These are phyloP conservation scores for Ceyx melanurus DNA, from an alignment of 2,113 vertebrate genomes.

Conservation along the genomic window DNA sequence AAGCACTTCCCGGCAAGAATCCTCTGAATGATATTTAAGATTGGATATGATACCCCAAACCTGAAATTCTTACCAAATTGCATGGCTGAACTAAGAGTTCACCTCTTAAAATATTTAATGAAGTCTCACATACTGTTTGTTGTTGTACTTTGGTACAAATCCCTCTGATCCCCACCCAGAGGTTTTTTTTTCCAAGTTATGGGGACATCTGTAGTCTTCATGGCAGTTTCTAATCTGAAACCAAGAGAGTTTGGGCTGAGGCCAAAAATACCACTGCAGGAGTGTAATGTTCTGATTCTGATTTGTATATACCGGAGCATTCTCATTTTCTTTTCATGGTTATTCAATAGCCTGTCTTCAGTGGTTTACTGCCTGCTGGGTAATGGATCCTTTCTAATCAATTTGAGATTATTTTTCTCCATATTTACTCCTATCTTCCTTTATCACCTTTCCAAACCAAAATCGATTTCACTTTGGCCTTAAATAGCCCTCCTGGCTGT, in stretches of 20 bases:
- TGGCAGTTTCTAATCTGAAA: background rate
- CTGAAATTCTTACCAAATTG: background rate
- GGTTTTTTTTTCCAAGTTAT: background rate
- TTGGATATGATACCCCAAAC: background rate
- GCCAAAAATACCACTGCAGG: background rate
- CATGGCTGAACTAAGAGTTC: background rate
- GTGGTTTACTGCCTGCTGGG: slow-evolving; percentile 12
- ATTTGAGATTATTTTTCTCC: slow-evolving; percentile 22
- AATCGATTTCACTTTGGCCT: slow-evolving; percentile 28
- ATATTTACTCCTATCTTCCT: slow-evolving; percentile 10
- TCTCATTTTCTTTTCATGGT: background rate
- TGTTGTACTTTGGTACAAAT: background rate
- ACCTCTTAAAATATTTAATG: background rate
- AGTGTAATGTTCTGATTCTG: background rate
- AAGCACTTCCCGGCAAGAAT: background rate
- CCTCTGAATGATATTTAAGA: background rate
- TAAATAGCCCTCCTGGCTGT: background rate
- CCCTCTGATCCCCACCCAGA: background rate
- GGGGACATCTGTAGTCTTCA: background rate
- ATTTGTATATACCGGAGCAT: background rate
- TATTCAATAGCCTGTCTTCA: background rate
- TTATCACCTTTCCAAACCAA: slow-evolving; percentile 7
- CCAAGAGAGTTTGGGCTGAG: background rate
- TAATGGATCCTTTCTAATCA: slow-evolving; percentile 24
- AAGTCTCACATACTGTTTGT: background rate